Conservation (phyloP, 2,797 vertebrate genomes). For the Parauchenoglanis ngamensis region DNA sequence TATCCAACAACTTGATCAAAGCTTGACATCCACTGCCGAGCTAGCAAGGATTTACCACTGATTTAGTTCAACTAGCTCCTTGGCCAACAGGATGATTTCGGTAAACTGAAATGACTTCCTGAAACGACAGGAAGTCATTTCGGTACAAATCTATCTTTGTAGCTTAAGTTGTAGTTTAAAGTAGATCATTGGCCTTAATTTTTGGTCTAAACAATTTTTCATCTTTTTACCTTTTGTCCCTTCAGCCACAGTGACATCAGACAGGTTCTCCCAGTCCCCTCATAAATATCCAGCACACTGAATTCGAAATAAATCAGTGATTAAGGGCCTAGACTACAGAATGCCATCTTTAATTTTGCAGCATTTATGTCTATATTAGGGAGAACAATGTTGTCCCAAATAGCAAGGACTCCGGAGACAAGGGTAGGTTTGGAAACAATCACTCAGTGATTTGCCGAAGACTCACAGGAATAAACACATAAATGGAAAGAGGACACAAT, state of each 20-base stretch:
- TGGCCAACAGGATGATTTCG: neutral
- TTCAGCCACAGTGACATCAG: neutral
- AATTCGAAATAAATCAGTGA: neutral
- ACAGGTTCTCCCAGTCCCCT: neutral
- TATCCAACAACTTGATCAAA: neutral
- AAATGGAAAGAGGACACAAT: conserved; percentile 17
- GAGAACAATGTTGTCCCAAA: conserved; percentile 10
- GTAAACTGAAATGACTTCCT: no score
- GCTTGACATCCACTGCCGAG: neutral
- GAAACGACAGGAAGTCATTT: neutral
- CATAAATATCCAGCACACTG: neutral
- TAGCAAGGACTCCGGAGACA: conserved; percentile 9
- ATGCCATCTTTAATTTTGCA: conserved; percentile 18
- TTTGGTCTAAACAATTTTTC: neutral
- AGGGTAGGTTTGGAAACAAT: conserved; percentile 9
- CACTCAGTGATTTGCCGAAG: neutral
- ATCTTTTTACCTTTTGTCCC: neutral
- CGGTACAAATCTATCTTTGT: neutral
- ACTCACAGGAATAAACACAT: neutral
- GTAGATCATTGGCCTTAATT: neutral
- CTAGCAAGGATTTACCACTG: neutral
- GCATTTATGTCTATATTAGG: conserved; percentile 22
- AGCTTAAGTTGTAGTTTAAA: no score
- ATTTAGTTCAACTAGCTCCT: neutral
- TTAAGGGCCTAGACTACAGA: conserved; percentile 20